phyloP scores from a whole-genome alignment of 1,140 invertebrate species.

The Capitella teleta region DNA sequence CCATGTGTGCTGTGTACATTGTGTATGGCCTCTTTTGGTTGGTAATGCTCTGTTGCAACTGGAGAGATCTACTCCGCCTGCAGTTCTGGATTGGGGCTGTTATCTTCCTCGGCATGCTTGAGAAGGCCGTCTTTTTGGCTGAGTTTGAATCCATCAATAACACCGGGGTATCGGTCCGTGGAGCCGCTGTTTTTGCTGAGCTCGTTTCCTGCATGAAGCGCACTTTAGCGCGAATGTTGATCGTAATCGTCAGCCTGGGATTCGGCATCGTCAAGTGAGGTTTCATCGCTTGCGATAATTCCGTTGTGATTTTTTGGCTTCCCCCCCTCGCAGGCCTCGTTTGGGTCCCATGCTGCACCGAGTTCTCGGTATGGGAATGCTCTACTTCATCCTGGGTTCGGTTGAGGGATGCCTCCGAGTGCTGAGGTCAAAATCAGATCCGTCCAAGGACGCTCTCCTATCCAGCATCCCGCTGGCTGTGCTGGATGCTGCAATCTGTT shows the following conservation, averaged over 20 bases:
- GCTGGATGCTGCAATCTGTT: conserved; percentile 54
- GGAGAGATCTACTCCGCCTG: conserved; percentile 79
- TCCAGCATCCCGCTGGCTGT: conserved; percentile 60
- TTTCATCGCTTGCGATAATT: no score
- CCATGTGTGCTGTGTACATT: conserved; percentile 79
- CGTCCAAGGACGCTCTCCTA: conserved; percentile 55
- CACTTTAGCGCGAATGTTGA: conserved; percentile 78
- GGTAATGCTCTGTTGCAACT: conserved; percentile 68
- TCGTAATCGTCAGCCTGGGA: conserved; percentile 84
- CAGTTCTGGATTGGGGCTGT: conserved; percentile 92
- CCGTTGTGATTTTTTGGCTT: no score
- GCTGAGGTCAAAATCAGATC: conserved; percentile 53
- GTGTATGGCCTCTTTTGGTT: conserved; percentile 73
- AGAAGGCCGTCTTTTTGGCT: conserved; percentile 74
- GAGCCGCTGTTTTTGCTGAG: conserved; percentile 68
- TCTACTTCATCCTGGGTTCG: conserved; percentile 73
- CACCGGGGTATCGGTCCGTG: conserved; percentile 57
- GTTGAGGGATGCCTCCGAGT: conserved; percentile 70
- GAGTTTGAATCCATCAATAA: conserved; percentile 71
- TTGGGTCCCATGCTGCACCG: conserved; percentile 73
- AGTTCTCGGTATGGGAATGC: conserved; percentile 64
- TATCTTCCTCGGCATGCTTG: conserved; percentile 61
- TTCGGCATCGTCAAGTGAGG: conserved; percentile 91
- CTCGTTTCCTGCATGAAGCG: conserved; percentile 78
- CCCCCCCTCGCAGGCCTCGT: conserved; percentile 48